A percentile compares a stretch with the other conserved stretches of the same genome.
phyloP scores from a whole-genome alignment of 2,797 vertebrate genomes.

The Bradypodion pumilum region DNA sequence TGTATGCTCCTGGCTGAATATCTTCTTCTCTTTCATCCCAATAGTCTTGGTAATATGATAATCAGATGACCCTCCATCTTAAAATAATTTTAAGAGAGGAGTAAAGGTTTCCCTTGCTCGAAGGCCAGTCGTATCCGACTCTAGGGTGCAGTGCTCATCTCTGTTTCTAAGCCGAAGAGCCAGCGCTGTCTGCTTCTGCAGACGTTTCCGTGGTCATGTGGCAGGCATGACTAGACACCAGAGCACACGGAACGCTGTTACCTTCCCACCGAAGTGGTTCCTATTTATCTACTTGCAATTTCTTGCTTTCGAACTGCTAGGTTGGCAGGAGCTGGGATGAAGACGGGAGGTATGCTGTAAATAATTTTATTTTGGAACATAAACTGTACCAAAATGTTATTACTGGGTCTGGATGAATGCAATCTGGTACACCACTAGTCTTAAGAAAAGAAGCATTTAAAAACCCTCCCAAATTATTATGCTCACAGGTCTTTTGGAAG shows the following conservation, averaged over 20 bases:
- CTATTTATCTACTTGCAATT: too few relatives aligned
- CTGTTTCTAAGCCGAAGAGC: too few relatives aligned
- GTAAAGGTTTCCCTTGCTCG: too few relatives aligned
- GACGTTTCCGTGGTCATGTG: too few relatives aligned
- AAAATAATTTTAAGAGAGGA: conserved; percentile 58
- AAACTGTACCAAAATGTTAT: conserved; percentile 56
- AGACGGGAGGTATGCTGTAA: conserved; percentile 57
- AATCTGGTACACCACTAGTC: conserved; percentile 11
- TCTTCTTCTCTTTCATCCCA: conserved; percentile 62
- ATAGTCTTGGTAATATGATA: conserved; percentile 55
- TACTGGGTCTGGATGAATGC: conserved; percentile 49
- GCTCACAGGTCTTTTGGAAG: conserved; percentile 37
- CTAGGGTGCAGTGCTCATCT: too few relatives aligned
- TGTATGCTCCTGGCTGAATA: conserved; percentile 63
- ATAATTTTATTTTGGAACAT: conserved; percentile 56
- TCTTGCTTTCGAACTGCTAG: too few relatives aligned
- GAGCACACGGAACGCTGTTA: too few relatives aligned
- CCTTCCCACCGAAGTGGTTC: too few relatives aligned
- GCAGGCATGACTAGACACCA: too few relatives aligned
- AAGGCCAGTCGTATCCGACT: too few relatives aligned
- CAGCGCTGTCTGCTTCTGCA: too few relatives aligned
- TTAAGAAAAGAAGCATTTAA: neutral
- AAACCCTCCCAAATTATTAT: conserved; percentile 27
- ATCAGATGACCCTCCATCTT: conserved; percentile 57
- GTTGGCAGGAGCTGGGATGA: too few relatives aligned